phyloP scores from a whole-genome alignment of 2,888 invertebrate genomes.

The Lingula anatina region DNA sequence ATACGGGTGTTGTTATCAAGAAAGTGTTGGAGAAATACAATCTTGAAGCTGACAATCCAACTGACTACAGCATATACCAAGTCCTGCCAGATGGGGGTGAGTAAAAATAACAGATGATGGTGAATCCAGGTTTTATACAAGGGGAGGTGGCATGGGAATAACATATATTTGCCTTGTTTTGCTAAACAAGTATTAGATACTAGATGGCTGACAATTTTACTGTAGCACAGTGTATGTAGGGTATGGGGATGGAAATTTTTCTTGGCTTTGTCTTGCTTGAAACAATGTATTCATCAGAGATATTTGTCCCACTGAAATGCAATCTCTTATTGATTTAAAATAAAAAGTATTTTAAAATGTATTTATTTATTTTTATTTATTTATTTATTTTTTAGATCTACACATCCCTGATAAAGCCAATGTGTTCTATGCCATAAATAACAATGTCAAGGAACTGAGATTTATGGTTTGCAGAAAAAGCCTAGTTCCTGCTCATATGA shows the following conservation, averaged over 20 bases:
- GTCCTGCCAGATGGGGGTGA: slow-evolving; percentile 76
- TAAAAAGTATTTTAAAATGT: too few relatives aligned
- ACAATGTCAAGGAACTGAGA: slow-evolving; percentile 77
- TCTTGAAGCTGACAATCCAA: slow-evolving; percentile 79
- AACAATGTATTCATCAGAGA: too few relatives aligned
- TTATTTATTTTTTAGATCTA: slow-evolving; percentile 72
- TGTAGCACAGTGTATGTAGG: too few relatives aligned
- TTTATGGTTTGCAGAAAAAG: slow-evolving; percentile 81
- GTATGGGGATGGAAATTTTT: too few relatives aligned
- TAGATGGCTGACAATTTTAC: too few relatives aligned
- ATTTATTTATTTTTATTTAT: too few relatives aligned
- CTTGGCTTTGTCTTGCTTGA: too few relatives aligned
- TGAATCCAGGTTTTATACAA: not conserved
- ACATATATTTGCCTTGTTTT: not conserved
- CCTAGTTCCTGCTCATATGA: too few relatives aligned
- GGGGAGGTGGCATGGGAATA: not conserved
- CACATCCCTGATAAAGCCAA: slow-evolving; percentile 89
- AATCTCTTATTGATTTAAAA: too few relatives aligned
- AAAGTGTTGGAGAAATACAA: slow-evolving; percentile 93
- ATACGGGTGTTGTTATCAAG: slow-evolving; percentile 88
- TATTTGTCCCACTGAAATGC: too few relatives aligned
- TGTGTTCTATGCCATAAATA: slow-evolving; percentile 98
- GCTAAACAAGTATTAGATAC: too few relatives aligned
- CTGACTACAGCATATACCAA: slow-evolving; percentile 84
- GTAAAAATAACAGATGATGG: slow-evolving; percentile 1